Percentiles rank a stretch among this genome's conserved stretches.
Conservation (phyloP, 2,113 vertebrate genomes). For the Gnathonemus longibarbis region DNA sequence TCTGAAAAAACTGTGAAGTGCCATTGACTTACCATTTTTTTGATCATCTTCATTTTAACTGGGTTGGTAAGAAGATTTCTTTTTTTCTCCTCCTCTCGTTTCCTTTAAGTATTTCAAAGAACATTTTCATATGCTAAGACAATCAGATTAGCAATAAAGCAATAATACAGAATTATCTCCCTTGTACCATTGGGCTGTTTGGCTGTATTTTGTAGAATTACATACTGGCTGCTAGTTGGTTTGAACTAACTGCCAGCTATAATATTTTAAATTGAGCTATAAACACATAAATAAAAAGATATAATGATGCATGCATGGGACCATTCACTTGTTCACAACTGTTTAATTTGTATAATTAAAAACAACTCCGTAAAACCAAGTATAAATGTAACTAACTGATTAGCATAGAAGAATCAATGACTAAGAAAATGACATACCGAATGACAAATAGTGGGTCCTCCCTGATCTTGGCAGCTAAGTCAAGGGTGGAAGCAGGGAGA, state of each 20-base stretch:
- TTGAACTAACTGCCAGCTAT: neutral
- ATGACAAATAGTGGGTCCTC: constrained; percentile 94
- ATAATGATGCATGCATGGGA: neutral
- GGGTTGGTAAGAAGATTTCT: constrained; percentile 89
- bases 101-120: constrained; percentile 55
- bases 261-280: neutral
- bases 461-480: constrained; percentile 90
- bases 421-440: constrained; percentile 54
- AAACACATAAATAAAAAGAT: neutral
- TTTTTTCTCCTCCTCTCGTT: constrained; percentile 90
- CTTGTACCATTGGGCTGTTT: neutral
- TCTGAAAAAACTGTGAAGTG: neutral
- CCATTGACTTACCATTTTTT: constrained; percentile 71
- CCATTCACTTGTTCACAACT: neutral
- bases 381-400: neutral
- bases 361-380: neutral
- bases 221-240: neutral
- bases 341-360: neutral
- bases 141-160: neutral
- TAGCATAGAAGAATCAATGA: neutral
- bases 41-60: constrained; percentile 97
- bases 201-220: neutral
- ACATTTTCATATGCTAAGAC: neutral
- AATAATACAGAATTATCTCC: neutral
- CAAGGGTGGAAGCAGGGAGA: constrained; percentile 70